These are phyloP conservation scores for Mercenaria mercenaria DNA, from an alignment of 1,140 invertebrate genomes.

Conservation along the genomic window DNA sequence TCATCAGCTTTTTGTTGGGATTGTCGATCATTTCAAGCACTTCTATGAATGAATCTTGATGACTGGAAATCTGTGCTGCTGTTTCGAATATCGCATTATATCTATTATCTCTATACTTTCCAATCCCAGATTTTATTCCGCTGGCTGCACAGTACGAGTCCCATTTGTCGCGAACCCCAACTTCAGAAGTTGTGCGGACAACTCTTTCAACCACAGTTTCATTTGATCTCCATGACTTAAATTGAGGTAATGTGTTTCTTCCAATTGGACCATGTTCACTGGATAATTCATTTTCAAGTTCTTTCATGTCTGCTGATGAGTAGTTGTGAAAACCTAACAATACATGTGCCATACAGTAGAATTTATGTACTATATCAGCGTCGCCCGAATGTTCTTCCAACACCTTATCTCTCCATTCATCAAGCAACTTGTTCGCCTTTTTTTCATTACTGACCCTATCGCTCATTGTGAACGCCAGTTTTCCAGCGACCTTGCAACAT, in stretches of 20 bases:
- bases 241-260: no score
- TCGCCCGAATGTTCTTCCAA: neutral
- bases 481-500: no score
- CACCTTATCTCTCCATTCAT: no score
- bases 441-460: no score
- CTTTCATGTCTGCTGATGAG: no score
- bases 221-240: neutral
- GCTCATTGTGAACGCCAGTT: no score
- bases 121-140: constrained; percentile 9
- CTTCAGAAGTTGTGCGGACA: neutral
- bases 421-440: no score
- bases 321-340: no score
- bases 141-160: neutral
- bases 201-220: no score
- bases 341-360: no score
- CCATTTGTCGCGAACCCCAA: neutral
- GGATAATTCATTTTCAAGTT: no score
- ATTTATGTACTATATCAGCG: neutral
- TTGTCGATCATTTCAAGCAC: neutral
- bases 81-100: constrained; percentile 40
- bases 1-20: neutral
- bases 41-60: neutral
- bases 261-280: no score
- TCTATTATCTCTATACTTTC: constrained; percentile 38
- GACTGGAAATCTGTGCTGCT: constrained; percentile 13